Conservation (phyloP, 2,113 vertebrate species). For the Dasyornis broadbenti region DNA sequence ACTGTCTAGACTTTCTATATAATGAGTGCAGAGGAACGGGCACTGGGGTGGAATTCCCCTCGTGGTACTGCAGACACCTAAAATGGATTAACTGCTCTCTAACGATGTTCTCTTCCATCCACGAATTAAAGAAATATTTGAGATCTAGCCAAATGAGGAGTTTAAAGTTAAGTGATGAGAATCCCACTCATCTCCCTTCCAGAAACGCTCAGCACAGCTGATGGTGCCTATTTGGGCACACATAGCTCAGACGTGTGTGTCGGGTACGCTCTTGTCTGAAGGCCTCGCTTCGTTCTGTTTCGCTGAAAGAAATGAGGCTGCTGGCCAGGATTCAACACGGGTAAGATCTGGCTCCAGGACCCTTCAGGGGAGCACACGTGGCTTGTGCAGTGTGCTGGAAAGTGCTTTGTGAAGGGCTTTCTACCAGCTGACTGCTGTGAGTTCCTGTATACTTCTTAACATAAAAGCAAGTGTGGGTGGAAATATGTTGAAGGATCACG, state of each 20-base stretch:
- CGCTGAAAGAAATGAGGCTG: neutral
- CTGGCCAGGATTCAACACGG: neutral
- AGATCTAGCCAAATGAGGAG: neutral
- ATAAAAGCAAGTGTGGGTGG: constrained; percentile 4
- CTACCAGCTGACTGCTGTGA: neutral
- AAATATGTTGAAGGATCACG: neutral
- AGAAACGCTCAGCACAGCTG: neutral
- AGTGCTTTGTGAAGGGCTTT: neutral
- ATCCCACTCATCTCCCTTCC: neutral
- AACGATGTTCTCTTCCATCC: neutral
- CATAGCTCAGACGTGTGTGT: neutral
- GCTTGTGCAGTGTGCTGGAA: neutral
- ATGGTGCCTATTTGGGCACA: neutral
- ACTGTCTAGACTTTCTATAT: neutral
- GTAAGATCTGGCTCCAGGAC: neutral
- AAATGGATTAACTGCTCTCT: neutral
- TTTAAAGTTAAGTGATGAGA: neutral
- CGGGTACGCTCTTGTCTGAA: neutral
- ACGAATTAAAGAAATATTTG: neutral
- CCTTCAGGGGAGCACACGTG: neutral
- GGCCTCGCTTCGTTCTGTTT: neutral
- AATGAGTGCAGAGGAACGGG: neutral
- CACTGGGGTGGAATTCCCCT: neutral
- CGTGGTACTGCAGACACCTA: neutral
- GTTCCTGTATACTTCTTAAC: neutral